phyloP scores from a whole-genome alignment of 1,140 invertebrate species.

The Caenorhabditis remanei region DNA sequence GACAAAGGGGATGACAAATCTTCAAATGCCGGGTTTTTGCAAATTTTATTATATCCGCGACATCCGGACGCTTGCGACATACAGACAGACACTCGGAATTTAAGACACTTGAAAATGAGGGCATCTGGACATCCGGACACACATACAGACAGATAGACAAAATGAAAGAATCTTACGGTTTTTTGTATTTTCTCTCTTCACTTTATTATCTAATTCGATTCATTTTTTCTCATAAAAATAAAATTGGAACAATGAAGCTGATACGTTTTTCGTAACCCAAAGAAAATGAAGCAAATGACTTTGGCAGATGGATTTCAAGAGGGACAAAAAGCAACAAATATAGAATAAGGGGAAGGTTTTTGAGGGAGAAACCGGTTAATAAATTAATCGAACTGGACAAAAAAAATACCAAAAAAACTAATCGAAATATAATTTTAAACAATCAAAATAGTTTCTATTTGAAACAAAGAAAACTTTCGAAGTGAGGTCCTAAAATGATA shows the following conservation, averaged over 20 bases:
- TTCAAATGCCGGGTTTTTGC: no score
- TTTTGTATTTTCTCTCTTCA: no score
- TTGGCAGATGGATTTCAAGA: slow-evolving; percentile 17
- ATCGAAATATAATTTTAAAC: background rate
- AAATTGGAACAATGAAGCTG: slow-evolving; percentile 16
- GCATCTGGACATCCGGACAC: no score
- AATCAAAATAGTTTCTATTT: no score
- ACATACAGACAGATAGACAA: no score
- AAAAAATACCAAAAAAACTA: background rate
- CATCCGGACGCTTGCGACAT: no score
- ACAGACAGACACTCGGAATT: no score
- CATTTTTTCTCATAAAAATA: background rate
- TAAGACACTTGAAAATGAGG: no score
- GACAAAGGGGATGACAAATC: no score
- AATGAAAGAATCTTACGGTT: no score
- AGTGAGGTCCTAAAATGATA: background rate
- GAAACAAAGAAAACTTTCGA: no score
- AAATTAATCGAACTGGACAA: slow-evolving; percentile 34
- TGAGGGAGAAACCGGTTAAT: background rate
- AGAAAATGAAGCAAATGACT: slow-evolving; percentile 6
- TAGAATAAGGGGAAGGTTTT: background rate
- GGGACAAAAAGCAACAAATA: background rate
- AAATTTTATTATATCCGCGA: no score
- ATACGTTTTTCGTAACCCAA: slow-evolving; percentile 24
- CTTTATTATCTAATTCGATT: background rate